phyloP scores from a whole-genome alignment of 2,888 invertebrate genomes.

The Macrosoma leucophasiata region DNA sequence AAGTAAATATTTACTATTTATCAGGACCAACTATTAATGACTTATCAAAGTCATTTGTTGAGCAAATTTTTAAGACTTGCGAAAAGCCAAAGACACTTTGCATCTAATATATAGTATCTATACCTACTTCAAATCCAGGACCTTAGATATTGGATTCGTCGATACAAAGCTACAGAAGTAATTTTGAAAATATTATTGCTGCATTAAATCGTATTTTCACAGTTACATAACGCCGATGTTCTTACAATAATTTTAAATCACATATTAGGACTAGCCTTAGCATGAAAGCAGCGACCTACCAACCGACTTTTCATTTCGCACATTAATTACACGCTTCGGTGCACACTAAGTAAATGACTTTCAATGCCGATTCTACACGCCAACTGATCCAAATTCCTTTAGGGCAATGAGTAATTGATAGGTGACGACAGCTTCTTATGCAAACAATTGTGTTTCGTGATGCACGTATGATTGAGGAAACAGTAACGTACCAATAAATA shows the following conservation, averaged over 20 bases:
- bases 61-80: too few relatives aligned
- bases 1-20: constrained; percentile 63
- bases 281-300: too few relatives aligned
- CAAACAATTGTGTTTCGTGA: constrained; percentile 34
- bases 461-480: constrained; percentile 5
- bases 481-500: constrained; percentile 4
- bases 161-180: too few relatives aligned
- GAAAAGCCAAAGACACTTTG: too few relatives aligned
- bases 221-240: too few relatives aligned
- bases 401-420: constrained; percentile 49
- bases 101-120: too few relatives aligned
- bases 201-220: too few relatives aligned
- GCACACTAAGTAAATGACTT: constrained; percentile 44
- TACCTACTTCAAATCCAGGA: too few relatives aligned
- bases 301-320: constrained; percentile 11
- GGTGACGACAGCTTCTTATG: constrained; percentile 59
- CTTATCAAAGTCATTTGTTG: constrained; percentile 1
- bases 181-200: too few relatives aligned
- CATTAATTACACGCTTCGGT: constrained; percentile 48
- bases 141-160: too few relatives aligned
- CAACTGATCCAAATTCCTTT: constrained; percentile 49
- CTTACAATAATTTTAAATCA: too few relatives aligned
- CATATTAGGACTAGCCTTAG: too few relatives aligned
- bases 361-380: constrained; percentile 48
- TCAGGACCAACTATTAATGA: constrained; percentile 6